Percentiles rank a stretch among this genome's conserved stretches.
Conservation (phyloP, 2,888 invertebrate species). For the Tanypteryx hageni region DNA sequence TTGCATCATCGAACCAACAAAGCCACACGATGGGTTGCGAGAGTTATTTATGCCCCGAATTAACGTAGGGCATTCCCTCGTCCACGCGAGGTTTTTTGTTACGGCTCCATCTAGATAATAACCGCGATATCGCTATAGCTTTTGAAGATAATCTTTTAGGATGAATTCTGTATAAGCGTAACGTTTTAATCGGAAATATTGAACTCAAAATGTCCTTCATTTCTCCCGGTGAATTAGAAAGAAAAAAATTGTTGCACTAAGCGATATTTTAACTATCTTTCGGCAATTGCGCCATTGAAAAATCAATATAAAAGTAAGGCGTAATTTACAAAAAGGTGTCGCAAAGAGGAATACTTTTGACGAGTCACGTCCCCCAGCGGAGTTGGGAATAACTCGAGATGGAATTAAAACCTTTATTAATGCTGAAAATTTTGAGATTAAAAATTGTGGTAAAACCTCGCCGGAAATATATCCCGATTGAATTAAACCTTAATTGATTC, state of each 20-base stretch:
- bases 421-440: not conserved
- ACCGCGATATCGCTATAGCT: not conserved
- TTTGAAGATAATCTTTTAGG: not conserved
- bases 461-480: not conserved
- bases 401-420: not conserved
- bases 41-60: not conserved
- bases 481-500: constrained; percentile 19
- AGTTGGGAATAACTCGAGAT: not conserved
- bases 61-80: not conserved
- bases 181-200: not conserved
- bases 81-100: constrained; percentile 4
- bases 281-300: too few relatives aligned
- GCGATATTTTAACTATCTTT: too few relatives aligned
- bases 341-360: not conserved
- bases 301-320: not conserved
- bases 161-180: not conserved
- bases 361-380: not conserved
- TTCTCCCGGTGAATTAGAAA: not conserved
- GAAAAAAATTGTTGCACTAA: too few relatives aligned
- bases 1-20: constrained; percentile 7
- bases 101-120: not conserved
- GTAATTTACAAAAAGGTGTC: not conserved
- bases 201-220: not conserved
- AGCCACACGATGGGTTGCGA: not conserved
- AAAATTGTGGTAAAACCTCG: too few relatives aligned